Percentiles rank a stretch among this genome's conserved stretches.
phyloP scores from a whole-genome alignment of 2,113 vertebrate species.

The Bettongia penicillata region DNA sequence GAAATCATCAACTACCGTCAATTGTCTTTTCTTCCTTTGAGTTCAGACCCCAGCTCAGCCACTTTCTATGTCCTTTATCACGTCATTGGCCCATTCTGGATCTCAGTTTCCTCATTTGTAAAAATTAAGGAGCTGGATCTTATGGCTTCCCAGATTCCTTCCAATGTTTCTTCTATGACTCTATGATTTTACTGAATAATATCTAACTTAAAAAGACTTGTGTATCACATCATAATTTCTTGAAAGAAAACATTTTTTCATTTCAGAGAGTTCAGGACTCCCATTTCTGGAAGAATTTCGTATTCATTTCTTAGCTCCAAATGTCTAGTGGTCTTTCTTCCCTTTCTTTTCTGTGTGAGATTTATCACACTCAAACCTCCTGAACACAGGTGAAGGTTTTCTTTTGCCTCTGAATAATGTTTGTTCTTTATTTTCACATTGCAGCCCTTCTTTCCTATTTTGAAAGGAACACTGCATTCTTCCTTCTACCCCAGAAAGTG shows the following conservation, averaged over 20 bases:
- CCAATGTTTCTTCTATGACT: not conserved
- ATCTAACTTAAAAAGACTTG: not conserved
- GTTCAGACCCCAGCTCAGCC: not conserved
- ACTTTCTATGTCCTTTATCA: not conserved
- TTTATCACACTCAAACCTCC: not conserved
- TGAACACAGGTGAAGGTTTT: not conserved
- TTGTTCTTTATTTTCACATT: not conserved
- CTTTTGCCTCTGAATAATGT: not conserved
- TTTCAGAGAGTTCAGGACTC: not conserved
- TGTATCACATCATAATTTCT: not conserved
- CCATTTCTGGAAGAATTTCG: not conserved
- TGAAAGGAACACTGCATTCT: not conserved
- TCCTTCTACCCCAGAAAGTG: not conserved
- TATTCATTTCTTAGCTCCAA: not conserved
- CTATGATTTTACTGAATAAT: not conserved
- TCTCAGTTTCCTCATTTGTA: too few relatives aligned
- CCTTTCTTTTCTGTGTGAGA: not conserved
- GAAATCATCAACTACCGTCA: not conserved
- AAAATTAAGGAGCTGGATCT: not conserved
- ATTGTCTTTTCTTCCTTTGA: not conserved
- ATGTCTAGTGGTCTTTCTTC: not conserved
- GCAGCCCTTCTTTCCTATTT: not conserved
- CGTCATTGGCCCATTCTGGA: not conserved
- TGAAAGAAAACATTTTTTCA: not conserved
- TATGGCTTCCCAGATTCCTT: not conserved